A percentile compares a stretch with the other conserved stretches of the same genome.
Evolutionary conservation across 2,797 vertebrate species (phyloP).

Genomic region (Falco novaeseelandiae): DNA sequence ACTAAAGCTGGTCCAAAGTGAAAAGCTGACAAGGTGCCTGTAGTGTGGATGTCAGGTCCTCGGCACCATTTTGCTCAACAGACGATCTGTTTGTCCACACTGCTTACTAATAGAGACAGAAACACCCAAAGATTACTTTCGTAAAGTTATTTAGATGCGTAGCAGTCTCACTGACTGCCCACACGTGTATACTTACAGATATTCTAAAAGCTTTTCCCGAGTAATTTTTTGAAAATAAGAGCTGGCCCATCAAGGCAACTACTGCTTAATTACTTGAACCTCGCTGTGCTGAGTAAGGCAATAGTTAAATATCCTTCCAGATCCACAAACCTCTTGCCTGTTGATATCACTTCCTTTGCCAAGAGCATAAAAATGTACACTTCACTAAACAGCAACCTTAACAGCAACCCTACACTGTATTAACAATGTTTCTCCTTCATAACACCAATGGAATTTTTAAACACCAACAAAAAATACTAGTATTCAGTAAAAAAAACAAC

Average conservation of each 20-base stretch:
- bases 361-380: not conserved
- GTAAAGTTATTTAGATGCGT: not conserved
- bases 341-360: not conserved
- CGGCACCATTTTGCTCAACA: not conserved
- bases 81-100: not conserved
- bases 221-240: not conserved
- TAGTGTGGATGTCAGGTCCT: not conserved
- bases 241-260: not conserved
- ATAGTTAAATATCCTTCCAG: not conserved
- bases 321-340: not conserved
- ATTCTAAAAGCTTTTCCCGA: not conserved
- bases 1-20: not conserved
- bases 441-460: not conserved
- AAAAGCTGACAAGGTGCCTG: not conserved
- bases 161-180: not conserved
- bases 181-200: rapidly evolving
- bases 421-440: not conserved
- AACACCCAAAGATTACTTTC: not conserved
- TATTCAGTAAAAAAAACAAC: not conserved
- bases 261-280: not conserved
- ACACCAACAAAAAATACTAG: not conserved
- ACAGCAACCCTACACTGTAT: not conserved
- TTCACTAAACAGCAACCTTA: not conserved
- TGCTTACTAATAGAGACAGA: not conserved
- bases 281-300: not conserved